Base-by-base conservation (phyloP, 2,888 invertebrate genomes). In the Elegia similella region DNA sequence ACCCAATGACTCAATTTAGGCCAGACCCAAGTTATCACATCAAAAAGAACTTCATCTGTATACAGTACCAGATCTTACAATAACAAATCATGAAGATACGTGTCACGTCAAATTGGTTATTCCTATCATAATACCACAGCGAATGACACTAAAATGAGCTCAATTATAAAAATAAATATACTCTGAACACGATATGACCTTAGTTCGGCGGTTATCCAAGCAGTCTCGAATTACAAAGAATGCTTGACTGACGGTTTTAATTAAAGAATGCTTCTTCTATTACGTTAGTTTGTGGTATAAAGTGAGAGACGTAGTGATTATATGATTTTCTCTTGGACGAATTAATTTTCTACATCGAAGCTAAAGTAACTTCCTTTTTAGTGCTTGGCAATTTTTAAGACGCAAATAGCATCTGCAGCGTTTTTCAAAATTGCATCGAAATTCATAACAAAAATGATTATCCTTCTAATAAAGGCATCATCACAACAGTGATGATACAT, bases 181-280 rank as follows among this genome's bases (percentile, higher is more conserved):
- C 58, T 68, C 59, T 61, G 62, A 63, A 59, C 65, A 59, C 58
- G 64, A 47, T 55, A 55, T 68, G 60, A 63, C 62, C 63, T 63
- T 65, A 57, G 54, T 71, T 72, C 64, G 63, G 71, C 74, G 66
- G 73, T 72, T 69, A 75, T 69, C 64, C 68, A 62, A 73, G 56
- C 67, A 63, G 65, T 79, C 69, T 81, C 75, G 61, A 59, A 63
- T 81, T 82, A 77, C 82, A 81, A 82, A 75, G 74, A 70, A 65
- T 69, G 64, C 69, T 67, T 75, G 75, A 78, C 65, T 76, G 82
- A 77, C 76, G 66, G 73, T 67, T 70, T 42, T 73, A 78, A 76
- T 79, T 72, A 71, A 72, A 68, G 64, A 76, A 72, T 71, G 66
- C 61, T 66, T 65, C 70, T 75, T 66, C 64, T 62, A 64, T 72